Percentiles rank a stretch among this genome's conserved stretches.
Conservation (phyloP, 2,113 vertebrate species). For the Lichenostomus cassidix region DNA sequence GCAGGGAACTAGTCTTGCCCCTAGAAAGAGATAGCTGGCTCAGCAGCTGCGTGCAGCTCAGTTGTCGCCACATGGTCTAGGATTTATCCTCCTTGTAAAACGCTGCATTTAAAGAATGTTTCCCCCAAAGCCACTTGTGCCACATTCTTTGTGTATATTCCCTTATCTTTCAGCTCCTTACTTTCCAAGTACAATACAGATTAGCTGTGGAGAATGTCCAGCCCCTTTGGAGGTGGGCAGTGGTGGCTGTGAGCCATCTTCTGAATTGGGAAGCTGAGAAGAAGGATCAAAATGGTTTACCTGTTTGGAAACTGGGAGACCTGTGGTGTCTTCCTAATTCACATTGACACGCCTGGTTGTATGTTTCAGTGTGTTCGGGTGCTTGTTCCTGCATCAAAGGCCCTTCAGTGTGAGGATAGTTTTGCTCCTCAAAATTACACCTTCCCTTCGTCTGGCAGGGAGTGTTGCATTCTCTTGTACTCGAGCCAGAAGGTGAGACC, state of each 20-base stretch:
- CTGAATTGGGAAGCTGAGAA: background rate
- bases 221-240: background rate
- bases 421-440: background rate
- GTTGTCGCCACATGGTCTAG: background rate
- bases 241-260: background rate
- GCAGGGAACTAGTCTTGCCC: background rate
- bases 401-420: background rate
- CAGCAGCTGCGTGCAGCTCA: background rate
- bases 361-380: background rate
- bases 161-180: background rate
- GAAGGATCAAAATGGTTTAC: background rate
- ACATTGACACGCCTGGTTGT: fast-evolving
- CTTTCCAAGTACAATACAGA: background rate
- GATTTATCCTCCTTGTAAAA: constrained; percentile 38
- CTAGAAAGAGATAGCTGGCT: constrained; percentile 14
- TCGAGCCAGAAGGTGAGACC: background rate
- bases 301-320: background rate
- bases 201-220: background rate
- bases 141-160: background rate
- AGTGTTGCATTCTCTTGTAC: background rate
- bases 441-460: background rate
- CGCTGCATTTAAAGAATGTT: background rate
- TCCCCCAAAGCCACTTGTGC: background rate
- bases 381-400: background rate
- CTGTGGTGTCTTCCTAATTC: background rate